Base-by-base conservation (phyloP, 2,888 invertebrate species). In the Drosophila ustulata region DNA sequence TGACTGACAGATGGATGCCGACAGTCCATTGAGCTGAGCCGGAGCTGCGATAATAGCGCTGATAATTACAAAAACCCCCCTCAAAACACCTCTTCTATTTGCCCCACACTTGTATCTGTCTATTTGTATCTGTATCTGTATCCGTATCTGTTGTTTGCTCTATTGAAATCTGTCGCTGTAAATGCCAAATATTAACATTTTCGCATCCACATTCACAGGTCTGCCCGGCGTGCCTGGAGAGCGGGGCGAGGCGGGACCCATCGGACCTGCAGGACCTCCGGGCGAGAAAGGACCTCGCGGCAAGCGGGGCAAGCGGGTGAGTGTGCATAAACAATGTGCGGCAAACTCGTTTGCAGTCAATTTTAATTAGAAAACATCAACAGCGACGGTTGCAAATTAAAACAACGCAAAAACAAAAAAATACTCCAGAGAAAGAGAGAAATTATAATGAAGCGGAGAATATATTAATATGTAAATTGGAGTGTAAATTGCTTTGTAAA, bases 291-390 rank as follows among this genome's bases (percentile, higher is more conserved):
- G 98, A 92, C 94, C 96, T 85, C 95, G 98, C 91, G 98, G 98
- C 92, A 97, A 97, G 93, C 95, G 97, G 93, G 98, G 98, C 94
- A 97, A 97, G 94, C 94, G 96, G 97, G 98, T 97, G 96, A 96
- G 94, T 94, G 93, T 37, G 55, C 55, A 66, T 61, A 75, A 55
- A 52, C 75, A 59, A 71, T 52, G 67, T 46, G 32, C 56, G 26
- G 56, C 55, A 66, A 74, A 71, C 77, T 69, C 66, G 71, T 71
- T 66, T 58, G 66, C 74, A 69, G 64, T 77, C 71, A 69, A 74
- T 79, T 80, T 79, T 79, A 79, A 79, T 79, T 79, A 76, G 73
- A 76, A 76, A 70, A 55, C 43, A 43, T 43, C 53, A 55, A 66
- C 66, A 50, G 53, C 56, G 41, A 55, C 30, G 53, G 13, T 46